Base-by-base conservation (phyloP, 2,888 invertebrate genomes). In the Lasioglossum zephyrum region DNA sequence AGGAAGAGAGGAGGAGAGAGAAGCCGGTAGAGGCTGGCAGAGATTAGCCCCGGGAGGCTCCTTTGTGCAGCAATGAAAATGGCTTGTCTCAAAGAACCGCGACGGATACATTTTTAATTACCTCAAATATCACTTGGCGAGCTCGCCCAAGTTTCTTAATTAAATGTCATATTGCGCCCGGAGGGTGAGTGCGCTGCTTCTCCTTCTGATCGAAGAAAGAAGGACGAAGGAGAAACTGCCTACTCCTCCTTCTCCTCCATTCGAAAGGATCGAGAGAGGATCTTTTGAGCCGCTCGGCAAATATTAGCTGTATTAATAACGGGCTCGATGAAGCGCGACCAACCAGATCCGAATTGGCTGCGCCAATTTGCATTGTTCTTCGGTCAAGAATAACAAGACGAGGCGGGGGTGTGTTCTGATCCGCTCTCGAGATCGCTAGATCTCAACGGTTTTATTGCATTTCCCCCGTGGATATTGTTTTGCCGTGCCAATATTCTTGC, bases 101-200 rank as follows among this genome's bases (percentile, higher is more conserved):
- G 93, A 93, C 92, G 94, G 93, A 94, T 95, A 94, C 94, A 95
- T 95, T 95, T 95, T 95, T 95, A 95, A 95, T 95, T 95, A 93
- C 93, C 91, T 94, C 93, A 93, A 94, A 94, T 95, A 95, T 94
- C 93, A 93, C 93, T 94, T 90, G 89, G 86, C 84, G 88, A 84
- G 91, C 89, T 90, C 91, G 89, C 82, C 87, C 91, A 91, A 91
- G 92, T 91, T 93, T 93, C 93, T 94, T 95, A 95, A 95, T 95
- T 94, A 94, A 94, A 95, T 95, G 94, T 94, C 95, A 93, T 94
- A 94, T 92, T 91, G 89, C 86, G 91, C 92, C 93, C 81, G 85
- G 87, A 92, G 93, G 90, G 75, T 44, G n/a, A 74, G 31, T 57
- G 36, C 41, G 57, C 79, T 57, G 63, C 72, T 84, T 60, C 74